Conservation (phyloP, 2,888 invertebrate species). For the Gastracanthus pulcherrimus region DNA sequence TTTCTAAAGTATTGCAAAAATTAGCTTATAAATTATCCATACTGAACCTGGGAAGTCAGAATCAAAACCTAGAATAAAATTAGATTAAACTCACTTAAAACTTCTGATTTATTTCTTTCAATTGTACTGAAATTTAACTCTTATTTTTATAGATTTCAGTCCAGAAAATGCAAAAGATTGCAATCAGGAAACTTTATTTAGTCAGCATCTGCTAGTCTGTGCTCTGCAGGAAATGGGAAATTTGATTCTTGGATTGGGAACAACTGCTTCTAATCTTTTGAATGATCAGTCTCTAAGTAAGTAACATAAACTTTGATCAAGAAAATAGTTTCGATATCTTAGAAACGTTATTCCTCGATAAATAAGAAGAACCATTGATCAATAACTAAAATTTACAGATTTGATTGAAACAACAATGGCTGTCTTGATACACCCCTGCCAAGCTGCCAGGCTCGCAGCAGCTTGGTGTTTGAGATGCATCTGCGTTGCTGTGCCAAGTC, state of each 20-base stretch:
- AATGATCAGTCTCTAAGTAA: slow-evolving; percentile 91
- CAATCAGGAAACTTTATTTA: slow-evolving; percentile 93
- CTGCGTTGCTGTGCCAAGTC: slow-evolving; percentile 95
- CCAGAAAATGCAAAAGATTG: slow-evolving; percentile 95
- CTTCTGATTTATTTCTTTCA: no score
- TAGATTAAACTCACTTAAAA: no score
- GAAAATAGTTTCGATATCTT: no score
- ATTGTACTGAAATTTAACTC: slow-evolving; percentile 11
- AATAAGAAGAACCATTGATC: slow-evolving; percentile 11
- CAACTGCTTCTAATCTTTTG: slow-evolving; percentile 93
- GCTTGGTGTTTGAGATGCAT: slow-evolving; percentile 96
- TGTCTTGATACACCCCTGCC: slow-evolving; percentile 95
- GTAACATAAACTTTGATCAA: no score
- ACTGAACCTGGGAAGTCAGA: no score
- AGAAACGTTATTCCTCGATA: slow-evolving; percentile 2
- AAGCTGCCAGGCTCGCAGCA: slow-evolving; percentile 94
- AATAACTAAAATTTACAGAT: slow-evolving; percentile 76
- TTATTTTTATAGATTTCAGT: slow-evolving; percentile 84
- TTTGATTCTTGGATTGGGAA: slow-evolving; percentile 93
- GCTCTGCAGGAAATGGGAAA: slow-evolving; percentile 96
- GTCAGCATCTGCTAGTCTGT: slow-evolving; percentile 94
- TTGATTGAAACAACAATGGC: slow-evolving; percentile 88
- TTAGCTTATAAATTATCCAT: no score
- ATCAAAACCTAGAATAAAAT: no score
- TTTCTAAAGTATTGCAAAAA: background rate